These are phyloP conservation scores for Physella acuta DNA, from an alignment of 1,140 invertebrate species.

Conservation along the genomic window DNA sequence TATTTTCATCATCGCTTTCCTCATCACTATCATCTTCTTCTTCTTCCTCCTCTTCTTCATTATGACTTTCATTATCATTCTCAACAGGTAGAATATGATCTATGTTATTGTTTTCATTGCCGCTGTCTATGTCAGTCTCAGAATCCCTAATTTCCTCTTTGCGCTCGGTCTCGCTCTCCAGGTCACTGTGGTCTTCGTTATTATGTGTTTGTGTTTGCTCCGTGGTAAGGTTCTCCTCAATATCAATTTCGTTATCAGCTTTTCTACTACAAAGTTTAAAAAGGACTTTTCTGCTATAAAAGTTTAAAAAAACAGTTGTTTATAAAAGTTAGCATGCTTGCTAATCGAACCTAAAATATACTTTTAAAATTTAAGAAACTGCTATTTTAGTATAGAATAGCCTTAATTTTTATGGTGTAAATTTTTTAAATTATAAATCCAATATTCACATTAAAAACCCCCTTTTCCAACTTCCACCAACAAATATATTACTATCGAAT, in stretches of 20 bases:
- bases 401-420: background rate
- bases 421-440: background rate
- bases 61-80: too few relatives aligned
- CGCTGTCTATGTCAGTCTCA: background rate
- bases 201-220: background rate
- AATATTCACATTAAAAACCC: background rate
- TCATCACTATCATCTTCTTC: background rate
- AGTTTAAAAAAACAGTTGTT: background rate
- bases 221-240: background rate
- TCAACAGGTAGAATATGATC: too few relatives aligned
- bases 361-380: background rate
- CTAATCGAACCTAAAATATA: background rate
- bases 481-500: too few relatives aligned
- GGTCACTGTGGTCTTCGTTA: conserved; percentile 5
- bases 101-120: background rate
- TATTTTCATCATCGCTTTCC: conserved; percentile 6
- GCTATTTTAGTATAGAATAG: background rate
- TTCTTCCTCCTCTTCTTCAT: background rate
- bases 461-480: too few relatives aligned
- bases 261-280: background rate
- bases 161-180: background rate
- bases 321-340: background rate
- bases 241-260: background rate
- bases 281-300: background rate
- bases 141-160: background rate